phyloP scores from a whole-genome alignment of 2,113 vertebrate genomes.

The Malurus cyaneus region DNA sequence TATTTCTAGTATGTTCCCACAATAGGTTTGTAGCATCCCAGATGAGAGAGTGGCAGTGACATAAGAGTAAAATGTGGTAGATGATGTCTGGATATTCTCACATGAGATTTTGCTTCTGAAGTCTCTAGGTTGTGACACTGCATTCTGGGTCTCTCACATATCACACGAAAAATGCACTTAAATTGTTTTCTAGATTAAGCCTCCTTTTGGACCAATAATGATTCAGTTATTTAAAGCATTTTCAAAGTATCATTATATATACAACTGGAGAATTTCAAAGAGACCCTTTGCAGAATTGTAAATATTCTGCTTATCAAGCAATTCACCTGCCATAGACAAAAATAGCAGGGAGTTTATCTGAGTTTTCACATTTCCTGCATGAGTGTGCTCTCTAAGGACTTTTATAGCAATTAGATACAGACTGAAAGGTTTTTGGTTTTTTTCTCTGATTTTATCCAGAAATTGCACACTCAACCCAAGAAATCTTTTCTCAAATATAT shows the following conservation, averaged over 20 bases:
- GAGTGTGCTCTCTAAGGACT: background rate
- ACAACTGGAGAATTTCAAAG: background rate
- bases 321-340: background rate
- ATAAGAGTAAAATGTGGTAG: background rate
- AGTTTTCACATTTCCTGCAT: background rate
- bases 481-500: background rate
- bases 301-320: conserved; percentile 5
- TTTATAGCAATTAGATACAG: background rate
- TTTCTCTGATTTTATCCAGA: background rate
- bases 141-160: background rate
- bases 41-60: background rate
- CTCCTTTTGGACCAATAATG: background rate
- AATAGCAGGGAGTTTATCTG: background rate
- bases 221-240: background rate
- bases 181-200: background rate
- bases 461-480: background rate
- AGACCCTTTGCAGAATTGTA: background rate
- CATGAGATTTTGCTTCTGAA: background rate
- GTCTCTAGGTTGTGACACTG: background rate
- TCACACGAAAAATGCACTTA: background rate
- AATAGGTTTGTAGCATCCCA: background rate
- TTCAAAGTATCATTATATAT: background rate
- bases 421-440: background rate
- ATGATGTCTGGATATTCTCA: background rate
- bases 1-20: background rate